These are phyloP conservation scores for Ylistrum balloti DNA, from an alignment of 1,140 invertebrate species.

Conservation along the genomic window DNA sequence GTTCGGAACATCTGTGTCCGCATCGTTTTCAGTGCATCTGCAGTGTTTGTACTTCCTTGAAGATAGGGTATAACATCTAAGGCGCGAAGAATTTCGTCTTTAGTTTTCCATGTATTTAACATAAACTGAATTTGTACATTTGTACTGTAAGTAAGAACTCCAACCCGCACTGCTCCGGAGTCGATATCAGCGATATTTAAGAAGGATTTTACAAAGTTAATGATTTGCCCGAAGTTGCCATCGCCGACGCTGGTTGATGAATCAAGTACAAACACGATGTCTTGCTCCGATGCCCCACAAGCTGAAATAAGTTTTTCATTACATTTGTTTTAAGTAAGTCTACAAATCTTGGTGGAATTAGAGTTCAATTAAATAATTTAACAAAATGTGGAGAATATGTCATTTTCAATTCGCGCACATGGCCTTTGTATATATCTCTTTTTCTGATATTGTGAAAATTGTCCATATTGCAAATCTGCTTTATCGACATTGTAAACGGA, in stretches of 20 bases:
- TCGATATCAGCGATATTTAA: slow-evolving; percentile 69
- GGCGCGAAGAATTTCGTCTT: slow-evolving; percentile 65
- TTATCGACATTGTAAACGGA: too few species aligned
- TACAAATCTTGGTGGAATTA: too few species aligned
- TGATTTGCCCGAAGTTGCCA: slow-evolving; percentile 71
- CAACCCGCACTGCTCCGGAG: slow-evolving; percentile 66
- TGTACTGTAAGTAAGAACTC: slow-evolving; percentile 72
- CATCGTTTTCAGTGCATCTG: slow-evolving; percentile 68
- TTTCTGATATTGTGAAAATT: too few species aligned
- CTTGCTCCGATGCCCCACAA: slow-evolving; percentile 61
- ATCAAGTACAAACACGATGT: slow-evolving; percentile 78
- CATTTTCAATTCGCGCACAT: too few species aligned
- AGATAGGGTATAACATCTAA: slow-evolving; percentile 69
- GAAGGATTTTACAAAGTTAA: slow-evolving; percentile 74
- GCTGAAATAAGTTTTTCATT: slow-evolving; percentile 56
- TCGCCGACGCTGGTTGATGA: slow-evolving; percentile 76
- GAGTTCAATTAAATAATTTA: too few species aligned
- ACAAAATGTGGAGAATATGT: too few species aligned
- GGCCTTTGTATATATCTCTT: too few species aligned
- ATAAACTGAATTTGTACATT: slow-evolving; percentile 67
- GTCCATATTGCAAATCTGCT: too few species aligned
- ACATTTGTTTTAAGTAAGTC: too few species aligned
- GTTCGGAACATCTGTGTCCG: slow-evolving; percentile 65
- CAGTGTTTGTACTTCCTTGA: slow-evolving; percentile 73
- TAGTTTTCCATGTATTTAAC: slow-evolving; percentile 65